Evolutionary conservation across 2,888 invertebrate species (phyloP), one percentile per base, ranked within the genome.

Genomic region (Agrochola circellaris): DNA sequence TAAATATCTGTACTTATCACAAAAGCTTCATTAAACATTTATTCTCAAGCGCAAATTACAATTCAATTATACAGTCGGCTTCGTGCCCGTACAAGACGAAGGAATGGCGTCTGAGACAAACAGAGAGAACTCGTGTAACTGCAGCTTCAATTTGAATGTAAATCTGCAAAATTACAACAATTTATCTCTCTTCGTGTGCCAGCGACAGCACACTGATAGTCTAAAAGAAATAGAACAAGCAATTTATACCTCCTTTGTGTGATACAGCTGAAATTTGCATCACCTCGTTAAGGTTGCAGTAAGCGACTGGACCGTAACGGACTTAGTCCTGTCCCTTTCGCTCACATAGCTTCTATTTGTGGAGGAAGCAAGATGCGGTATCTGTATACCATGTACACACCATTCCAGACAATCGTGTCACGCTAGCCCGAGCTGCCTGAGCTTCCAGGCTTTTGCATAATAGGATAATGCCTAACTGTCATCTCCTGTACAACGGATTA

Each of bases 391-490:
- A 23, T 80, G 75, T 73, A 83, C 67, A 79, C n/a, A 66, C 38
- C 30, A 82, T 75, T 74, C 76, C 80, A 79, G 83, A 81, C 85
- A 89, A 89, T 91, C 82, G 89, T 89, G 88, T 89, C 85, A 86
- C 72, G 87, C 77, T 85, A 79, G 84, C 81, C 77, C 86, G 79
- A 77, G 83, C 82, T 75, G 84, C 81, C 77, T 88, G 82, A 73
- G 83, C 83, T 75, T 83, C 75, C 75, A 78, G 79, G 84, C 77
- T 87, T 90, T 89, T 90, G 89, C 89, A 90, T 92, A 91, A 92
- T 91, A 86, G 90, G 89, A 89, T 90, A 91, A 90, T 86, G 82
- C 77, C 83, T 84, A 85, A 84, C 89, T 89, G 87, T 87, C 87
- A 85, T 86, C 88, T 84, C 85, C 78, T 76, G 73, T 79, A 87